Conservation (phyloP, 23 tunicate genomes). For the Clavelina lepadiformis region DNA sequence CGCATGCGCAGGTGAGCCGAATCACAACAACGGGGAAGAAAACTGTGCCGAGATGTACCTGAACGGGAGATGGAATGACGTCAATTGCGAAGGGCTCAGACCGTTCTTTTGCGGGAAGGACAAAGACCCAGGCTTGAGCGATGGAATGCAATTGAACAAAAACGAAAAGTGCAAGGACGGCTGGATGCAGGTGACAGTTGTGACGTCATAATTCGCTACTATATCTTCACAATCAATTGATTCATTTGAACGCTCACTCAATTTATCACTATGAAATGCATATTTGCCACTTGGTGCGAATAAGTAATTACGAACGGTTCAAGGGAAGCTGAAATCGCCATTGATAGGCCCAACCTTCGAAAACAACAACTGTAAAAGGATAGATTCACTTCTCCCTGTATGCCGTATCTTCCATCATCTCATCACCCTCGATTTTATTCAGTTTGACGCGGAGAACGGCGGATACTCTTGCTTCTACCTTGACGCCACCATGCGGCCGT, state of each 20-base stretch:
- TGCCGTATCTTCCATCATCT: not conserved
- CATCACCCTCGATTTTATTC: not conserved
- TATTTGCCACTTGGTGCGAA: no score
- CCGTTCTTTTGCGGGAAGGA: slow-evolving; percentile 66
- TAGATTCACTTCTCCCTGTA: not conserved
- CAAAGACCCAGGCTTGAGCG: slow-evolving; percentile 38
- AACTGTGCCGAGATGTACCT: slow-evolving; percentile 75
- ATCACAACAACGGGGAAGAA: slow-evolving; percentile 57
- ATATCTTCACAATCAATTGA: no score
- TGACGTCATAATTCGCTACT: no score
- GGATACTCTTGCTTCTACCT: slow-evolving; percentile 65
- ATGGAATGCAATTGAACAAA: slow-evolving; percentile 63
- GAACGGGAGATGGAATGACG: slow-evolving; percentile 86
- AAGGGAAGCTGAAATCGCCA: no score
- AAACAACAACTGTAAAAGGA: no score
- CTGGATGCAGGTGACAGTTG: slow-evolving; percentile 73
- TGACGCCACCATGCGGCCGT: slow-evolving; percentile 32
- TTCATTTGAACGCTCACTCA: no score
- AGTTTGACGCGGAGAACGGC: slow-evolving; percentile 55
- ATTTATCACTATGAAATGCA: not conserved
- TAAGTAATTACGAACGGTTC: no score
- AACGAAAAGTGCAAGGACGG: slow-evolving; percentile 51
- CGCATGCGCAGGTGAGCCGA: slow-evolving; percentile 63
- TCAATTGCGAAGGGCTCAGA: slow-evolving; percentile 30
- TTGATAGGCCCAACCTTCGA: no score